Evolutionary conservation across 2,113 vertebrate species (phyloP).

Genomic region (Neogale vison): DNA sequence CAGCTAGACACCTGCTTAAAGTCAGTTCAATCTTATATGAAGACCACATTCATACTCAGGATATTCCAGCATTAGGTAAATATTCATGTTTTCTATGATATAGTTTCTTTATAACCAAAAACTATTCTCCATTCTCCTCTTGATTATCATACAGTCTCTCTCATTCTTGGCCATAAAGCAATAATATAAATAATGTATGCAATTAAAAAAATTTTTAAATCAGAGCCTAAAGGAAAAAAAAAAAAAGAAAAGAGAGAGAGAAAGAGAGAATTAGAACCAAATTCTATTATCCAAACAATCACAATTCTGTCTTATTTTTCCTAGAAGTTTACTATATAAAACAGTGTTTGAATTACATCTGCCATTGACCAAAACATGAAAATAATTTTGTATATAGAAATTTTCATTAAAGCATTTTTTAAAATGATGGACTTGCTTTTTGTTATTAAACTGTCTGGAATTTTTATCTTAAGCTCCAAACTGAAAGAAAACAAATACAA

Average conservation of each 20-base stretch:
- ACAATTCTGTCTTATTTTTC: not conserved
- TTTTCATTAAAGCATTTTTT: conserved; percentile 24
- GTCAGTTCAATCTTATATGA: not conserved
- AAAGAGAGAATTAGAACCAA: not conserved
- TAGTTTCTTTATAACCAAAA: not conserved
- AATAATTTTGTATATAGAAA: not conserved
- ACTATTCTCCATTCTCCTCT: not conserved
- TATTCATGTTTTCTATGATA: not conserved
- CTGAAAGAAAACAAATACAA: not conserved
- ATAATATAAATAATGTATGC: not conserved
- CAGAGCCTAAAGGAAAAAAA: not conserved
- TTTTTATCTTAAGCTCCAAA: conserved; percentile 26
- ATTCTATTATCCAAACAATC: not conserved
- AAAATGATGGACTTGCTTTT: not conserved
- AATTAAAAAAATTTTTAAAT: not conserved
- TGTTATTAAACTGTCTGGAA: not conserved
- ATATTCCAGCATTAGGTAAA: not conserved
- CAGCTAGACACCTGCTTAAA: not conserved
- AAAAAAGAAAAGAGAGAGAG: not conserved
- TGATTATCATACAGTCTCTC: not conserved
- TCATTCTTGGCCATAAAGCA: not conserved
- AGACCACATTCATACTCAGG: not conserved
- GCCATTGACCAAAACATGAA: not conserved
- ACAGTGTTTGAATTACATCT: not conserved
- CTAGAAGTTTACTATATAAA: not conserved